These are phyloP conservation scores for Alca torda DNA, from an alignment of 2,797 vertebrate genomes.

Conservation along the genomic window DNA sequence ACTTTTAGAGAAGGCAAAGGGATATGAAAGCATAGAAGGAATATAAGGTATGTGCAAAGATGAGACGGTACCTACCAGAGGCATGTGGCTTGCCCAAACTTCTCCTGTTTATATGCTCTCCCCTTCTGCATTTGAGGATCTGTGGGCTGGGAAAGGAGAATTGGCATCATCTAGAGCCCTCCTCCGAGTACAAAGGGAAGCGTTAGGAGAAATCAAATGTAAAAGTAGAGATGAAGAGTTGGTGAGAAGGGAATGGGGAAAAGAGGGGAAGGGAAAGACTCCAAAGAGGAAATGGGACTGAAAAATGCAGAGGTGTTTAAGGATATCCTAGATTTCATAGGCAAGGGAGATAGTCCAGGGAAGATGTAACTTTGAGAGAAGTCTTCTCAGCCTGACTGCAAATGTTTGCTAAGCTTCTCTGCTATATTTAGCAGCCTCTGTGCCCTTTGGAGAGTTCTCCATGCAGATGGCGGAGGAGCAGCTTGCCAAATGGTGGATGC, in stretches of 20 bases:
- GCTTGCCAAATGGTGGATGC: constrained; percentile 35
- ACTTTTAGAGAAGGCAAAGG: not conserved
- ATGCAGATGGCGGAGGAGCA: not conserved
- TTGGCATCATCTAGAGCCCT: constrained; percentile 26
- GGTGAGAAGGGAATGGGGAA: constrained; percentile 4
- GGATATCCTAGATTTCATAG: not conserved
- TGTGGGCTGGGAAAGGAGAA: not conserved
- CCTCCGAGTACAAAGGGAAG: not conserved
- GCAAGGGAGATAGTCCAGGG: not conserved
- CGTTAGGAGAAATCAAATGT: not conserved
- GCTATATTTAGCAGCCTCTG: constrained; percentile 37
- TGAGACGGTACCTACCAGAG: not conserved
- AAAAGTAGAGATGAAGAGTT: constrained; percentile 18
- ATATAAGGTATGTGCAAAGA: not conserved
- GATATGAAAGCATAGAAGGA: not conserved
- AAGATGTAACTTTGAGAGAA: constrained; percentile 18
- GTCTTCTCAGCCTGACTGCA: constrained; percentile 15
- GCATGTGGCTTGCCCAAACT: not conserved
- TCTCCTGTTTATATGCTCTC: not conserved
- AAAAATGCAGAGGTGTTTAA: not conserved
- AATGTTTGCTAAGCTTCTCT: constrained; percentile 28
- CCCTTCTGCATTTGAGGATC: not conserved
- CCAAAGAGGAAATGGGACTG: constrained; percentile 1
- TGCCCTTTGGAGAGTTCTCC: constrained; percentile 55
- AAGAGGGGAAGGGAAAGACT: not conserved